These are phyloP conservation scores for Palythoa grandis DNA, from an alignment of 92 coral and sea anemone species.

Conservation along the genomic window DNA sequence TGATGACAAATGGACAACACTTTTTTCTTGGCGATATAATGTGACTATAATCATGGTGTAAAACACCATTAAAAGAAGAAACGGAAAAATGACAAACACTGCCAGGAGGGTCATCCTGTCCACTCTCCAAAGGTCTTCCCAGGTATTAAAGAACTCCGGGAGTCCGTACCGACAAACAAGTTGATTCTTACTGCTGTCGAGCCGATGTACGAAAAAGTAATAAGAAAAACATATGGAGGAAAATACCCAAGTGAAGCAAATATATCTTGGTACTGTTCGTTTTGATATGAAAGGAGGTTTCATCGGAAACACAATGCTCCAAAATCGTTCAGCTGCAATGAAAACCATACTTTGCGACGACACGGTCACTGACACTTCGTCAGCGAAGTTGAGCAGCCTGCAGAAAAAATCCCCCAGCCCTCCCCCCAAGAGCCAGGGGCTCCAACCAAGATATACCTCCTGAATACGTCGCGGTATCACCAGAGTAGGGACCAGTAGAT, in stretches of 20 bases:
- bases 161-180: neutral
- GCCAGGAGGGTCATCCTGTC: neutral
- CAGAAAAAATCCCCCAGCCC: slow-evolving; percentile 9
- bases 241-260: slow-evolving; percentile 21
- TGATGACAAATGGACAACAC: neutral
- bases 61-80: neutral
- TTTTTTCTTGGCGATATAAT: neutral
- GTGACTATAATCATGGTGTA: slow-evolving; percentile 1
- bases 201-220: neutral
- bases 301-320: slow-evolving; percentile 25
- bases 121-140: slow-evolving; percentile 21
- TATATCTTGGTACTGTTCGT: neutral
- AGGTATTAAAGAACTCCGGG: slow-evolving; percentile 1
- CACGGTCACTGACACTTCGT: slow-evolving; percentile 10
- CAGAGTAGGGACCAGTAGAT: slow-evolving; percentile 9
- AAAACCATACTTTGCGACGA: slow-evolving; percentile 25
- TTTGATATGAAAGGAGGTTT: neutral
- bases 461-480: slow-evolving; percentile 19
- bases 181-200: neutral
- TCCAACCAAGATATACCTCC: slow-evolving; percentile 8
- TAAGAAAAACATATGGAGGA: neutral
- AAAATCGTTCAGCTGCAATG: slow-evolving; percentile 20
- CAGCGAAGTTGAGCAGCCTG: slow-evolving; percentile 15
- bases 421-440: slow-evolving; percentile 11
- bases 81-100: neutral